Percentiles rank a stretch among this genome's conserved stretches.
Conservation (phyloP, 2,113 vertebrate genomes). For the Pterocles gutturalis region DNA sequence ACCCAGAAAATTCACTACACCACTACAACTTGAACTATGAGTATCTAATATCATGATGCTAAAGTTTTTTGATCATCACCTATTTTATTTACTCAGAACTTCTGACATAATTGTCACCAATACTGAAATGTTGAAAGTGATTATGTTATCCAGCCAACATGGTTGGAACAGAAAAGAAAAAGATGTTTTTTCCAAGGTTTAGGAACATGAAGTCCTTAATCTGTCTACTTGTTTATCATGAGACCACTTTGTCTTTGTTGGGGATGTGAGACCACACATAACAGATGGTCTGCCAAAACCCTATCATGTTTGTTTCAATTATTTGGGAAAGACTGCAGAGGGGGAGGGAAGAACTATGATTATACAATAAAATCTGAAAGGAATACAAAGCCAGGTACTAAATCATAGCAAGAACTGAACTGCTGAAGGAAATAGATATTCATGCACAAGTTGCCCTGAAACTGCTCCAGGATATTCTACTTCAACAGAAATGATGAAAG, state of each 20-base stretch:
- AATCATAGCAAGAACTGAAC: not conserved
- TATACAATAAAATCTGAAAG: not conserved
- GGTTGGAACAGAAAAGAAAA: not conserved
- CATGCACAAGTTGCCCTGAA: not conserved
- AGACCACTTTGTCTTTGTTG: slow-evolving; percentile 17
- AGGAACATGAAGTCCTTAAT: slow-evolving; percentile 44
- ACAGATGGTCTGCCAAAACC: slow-evolving; percentile 37
- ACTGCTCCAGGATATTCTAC: not conserved
- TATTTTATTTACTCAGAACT: not conserved
- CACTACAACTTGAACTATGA: not conserved
- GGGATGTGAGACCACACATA: not conserved
- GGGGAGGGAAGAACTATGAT: not conserved
- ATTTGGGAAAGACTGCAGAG: slow-evolving; percentile 18
- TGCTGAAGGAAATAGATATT: not conserved
- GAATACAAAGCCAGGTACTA: slow-evolving; percentile 2
- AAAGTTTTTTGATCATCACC: not conserved
- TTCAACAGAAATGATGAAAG: not conserved
- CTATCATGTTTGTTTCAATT: slow-evolving; percentile 34
- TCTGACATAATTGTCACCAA: not conserved
- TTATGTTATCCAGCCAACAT: not conserved
- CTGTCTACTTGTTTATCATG: slow-evolving; percentile 44
- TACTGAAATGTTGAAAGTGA: not conserved
- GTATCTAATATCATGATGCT: not conserved
- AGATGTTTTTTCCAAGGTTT: not conserved
- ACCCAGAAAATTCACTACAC: not conserved